phyloP scores from a whole-genome alignment of 1,140 invertebrate genomes.

The Drosophila sucinea region DNA sequence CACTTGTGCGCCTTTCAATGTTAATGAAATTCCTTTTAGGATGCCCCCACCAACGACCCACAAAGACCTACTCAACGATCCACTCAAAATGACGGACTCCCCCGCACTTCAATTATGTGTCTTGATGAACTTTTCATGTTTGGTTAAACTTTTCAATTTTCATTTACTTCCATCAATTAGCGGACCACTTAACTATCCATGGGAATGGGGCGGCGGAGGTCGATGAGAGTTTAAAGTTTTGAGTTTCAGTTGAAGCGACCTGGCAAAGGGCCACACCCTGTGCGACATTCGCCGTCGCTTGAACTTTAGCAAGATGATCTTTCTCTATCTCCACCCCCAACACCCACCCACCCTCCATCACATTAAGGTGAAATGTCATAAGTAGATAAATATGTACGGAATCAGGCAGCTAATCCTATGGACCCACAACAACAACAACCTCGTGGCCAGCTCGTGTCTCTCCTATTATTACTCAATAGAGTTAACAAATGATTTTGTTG shows the following conservation, averaged over 20 bases:
- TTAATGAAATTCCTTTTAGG: slow-evolving; percentile 18
- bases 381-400: neutral
- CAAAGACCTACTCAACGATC: neutral
- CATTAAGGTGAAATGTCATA: slow-evolving; percentile 3
- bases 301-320: neutral
- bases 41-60: neutral
- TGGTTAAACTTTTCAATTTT: slow-evolving; percentile 20
- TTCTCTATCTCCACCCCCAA: neutral
- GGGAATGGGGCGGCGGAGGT: neutral
- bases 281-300: neutral
- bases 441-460: slow-evolving; percentile 1
- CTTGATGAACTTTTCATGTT: slow-evolving; percentile 22
- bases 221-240: neutral
- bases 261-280: neutral
- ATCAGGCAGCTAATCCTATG: neutral
- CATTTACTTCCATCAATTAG: slow-evolving; percentile 11
- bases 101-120: slow-evolving; percentile 1
- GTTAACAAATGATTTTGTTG: slow-evolving; percentile 25
- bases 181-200: slow-evolving; percentile 8
- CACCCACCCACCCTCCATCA: neutral
- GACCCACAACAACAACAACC: neutral
- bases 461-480: slow-evolving; percentile 23
- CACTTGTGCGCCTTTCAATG: slow-evolving; percentile 13
- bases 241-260: neutral
- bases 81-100: neutral